phyloP scores from a whole-genome alignment of 2,888 invertebrate genomes.

The Tineola bisselliella region DNA sequence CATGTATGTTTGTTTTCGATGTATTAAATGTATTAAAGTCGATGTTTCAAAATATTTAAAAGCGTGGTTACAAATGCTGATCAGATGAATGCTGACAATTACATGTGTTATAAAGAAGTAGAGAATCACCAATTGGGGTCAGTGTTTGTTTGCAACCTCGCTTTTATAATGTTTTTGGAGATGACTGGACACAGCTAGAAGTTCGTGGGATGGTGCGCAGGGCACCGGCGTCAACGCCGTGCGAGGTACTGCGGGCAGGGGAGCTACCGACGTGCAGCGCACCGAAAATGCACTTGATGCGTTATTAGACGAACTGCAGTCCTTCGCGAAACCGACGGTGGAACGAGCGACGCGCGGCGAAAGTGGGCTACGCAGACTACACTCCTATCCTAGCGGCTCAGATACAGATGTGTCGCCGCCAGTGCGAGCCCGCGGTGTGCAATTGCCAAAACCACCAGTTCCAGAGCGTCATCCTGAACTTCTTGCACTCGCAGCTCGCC shows the following conservation, averaged over 20 bases:
- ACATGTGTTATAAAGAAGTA: not conserved
- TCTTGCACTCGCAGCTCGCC: conserved; percentile 74
- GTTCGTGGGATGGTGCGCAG: conserved; percentile 53
- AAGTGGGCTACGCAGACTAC: conserved; percentile 76
- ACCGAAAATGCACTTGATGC: conserved; percentile 98
- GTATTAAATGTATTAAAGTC: conserved; percentile 38
- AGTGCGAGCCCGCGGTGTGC: conserved; percentile 70
- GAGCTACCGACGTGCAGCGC: conserved; percentile 62
- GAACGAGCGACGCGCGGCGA: conserved; percentile 48
- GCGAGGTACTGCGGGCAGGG: conserved; percentile 36
- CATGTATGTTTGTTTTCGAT: conserved; percentile 39
- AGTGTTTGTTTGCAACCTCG: conserved; percentile 38
- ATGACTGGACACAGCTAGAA: conserved; percentile 46
- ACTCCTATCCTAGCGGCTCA: conserved; percentile 87
- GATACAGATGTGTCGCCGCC: conserved; percentile 83
- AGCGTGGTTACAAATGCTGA: conserved; percentile 38
- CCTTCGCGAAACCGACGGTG: conserved; percentile 78
- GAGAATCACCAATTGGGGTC: conserved; percentile 10
- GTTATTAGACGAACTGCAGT: conserved; percentile 92
- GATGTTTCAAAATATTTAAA: conserved; percentile 34
- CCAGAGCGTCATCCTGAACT: conserved; percentile 84
- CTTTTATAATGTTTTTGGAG: conserved; percentile 41
- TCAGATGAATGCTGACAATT: not conserved
- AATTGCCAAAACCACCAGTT: conserved; percentile 78
- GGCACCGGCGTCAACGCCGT: conserved; percentile 36